These are phyloP conservation scores for Cetoscarus ocellatus DNA, from an alignment of 2,797 vertebrate genomes.

Conservation along the genomic window DNA sequence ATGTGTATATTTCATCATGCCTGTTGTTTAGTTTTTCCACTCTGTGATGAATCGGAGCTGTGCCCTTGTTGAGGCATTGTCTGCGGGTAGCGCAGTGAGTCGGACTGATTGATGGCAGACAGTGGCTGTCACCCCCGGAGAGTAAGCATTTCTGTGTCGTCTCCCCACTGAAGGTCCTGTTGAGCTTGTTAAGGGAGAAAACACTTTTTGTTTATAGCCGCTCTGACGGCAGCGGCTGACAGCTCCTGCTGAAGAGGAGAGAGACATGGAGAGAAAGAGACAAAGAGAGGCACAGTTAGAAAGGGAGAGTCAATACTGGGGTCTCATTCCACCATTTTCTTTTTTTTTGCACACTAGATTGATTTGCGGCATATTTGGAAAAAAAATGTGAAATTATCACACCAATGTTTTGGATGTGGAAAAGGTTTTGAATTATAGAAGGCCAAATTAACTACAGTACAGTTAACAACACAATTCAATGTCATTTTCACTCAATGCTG, in stretches of 20 bases:
- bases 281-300: slow-evolving; percentile 57
- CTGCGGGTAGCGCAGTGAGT: slow-evolving; percentile 69
- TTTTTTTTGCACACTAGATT: no score
- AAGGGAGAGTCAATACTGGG: slow-evolving; percentile 44
- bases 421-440: no score
- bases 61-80: slow-evolving; percentile 80
- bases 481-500: no score
- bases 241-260: slow-evolving; percentile 78
- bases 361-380: no score
- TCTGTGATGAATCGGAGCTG: slow-evolving; percentile 81
- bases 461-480: no score
- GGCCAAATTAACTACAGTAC: no score
- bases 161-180: slow-evolving; percentile 82
- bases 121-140: slow-evolving; percentile 81
- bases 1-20: slow-evolving; percentile 79
- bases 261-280: slow-evolving; percentile 35
- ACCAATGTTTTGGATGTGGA: no score
- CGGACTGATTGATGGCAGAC: slow-evolving; percentile 84
- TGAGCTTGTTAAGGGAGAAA: slow-evolving; percentile 87
- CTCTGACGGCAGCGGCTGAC: slow-evolving; percentile 76
- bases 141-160: slow-evolving; percentile 82
- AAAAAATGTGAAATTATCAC: no score
- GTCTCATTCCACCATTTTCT: no score
- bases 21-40: slow-evolving; percentile 59
- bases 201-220: slow-evolving; percentile 83